These are phyloP conservation scores for Pachyuromys duprasi DNA, from an alignment of 2,797 vertebrate species.

Conservation along the genomic window DNA sequence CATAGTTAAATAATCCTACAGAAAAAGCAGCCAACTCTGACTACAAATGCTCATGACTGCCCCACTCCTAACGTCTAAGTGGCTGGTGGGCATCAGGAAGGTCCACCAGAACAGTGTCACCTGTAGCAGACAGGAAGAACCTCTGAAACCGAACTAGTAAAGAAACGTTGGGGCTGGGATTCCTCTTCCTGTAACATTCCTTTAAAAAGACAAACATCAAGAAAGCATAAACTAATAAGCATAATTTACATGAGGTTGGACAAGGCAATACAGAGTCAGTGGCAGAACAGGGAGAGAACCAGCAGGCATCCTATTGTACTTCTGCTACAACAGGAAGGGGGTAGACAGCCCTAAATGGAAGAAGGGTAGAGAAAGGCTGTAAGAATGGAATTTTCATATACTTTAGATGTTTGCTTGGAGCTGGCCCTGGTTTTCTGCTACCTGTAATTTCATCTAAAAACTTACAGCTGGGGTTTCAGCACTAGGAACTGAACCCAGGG, in stretches of 20 bases:
- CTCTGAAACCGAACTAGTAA: background rate
- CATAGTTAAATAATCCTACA: background rate
- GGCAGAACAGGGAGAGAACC: background rate
- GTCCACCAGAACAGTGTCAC: background rate
- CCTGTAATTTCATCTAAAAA: constrained; percentile 37
- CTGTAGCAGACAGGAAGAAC: background rate
- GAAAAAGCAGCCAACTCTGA: background rate
- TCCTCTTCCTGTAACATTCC: background rate
- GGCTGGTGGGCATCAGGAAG: background rate
- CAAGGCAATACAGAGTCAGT: background rate
- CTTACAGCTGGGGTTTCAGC: background rate
- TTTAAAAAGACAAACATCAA: constrained; percentile 31
- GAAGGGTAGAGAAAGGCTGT: background rate
- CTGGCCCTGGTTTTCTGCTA: constrained; percentile 22
- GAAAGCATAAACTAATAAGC: constrained; percentile 33
- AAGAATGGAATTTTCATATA: background rate
- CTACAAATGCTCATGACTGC: background rate
- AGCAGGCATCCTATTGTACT: background rate
- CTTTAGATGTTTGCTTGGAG: background rate
- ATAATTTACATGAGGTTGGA: background rate
- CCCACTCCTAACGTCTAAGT: background rate
- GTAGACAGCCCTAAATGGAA: background rate
- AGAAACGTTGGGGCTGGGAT: background rate
- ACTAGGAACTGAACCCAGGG: background rate
- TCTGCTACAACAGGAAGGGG: background rate